Base-by-base conservation (phyloP, 2,888 invertebrate genomes). In the Allygus modestus region DNA sequence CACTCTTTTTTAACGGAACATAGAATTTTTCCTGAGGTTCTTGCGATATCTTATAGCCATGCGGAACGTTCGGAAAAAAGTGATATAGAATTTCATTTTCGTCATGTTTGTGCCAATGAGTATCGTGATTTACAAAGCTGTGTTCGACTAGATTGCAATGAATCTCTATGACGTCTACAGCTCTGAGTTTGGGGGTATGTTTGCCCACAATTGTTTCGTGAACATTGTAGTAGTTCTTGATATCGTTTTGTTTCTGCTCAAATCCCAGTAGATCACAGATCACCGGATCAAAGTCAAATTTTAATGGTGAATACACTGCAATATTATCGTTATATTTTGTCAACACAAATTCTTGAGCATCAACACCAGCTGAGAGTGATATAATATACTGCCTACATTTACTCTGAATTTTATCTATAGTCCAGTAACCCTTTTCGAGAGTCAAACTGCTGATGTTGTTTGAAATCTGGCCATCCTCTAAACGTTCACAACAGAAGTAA, bases 41-140 rank as follows among this genome's bases (percentile, higher is more conserved):
- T 75, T 37, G 15, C 17, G 75, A 75, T 37, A 75, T 75, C 17
- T 75, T 75, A 11, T 37, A 20, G 0, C 75, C 75, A 75, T 75
- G 26, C 31, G 20, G 41, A 43, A 37, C 37, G 23, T 75, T 37
- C 1, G 37, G 75, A 37, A 23, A 75, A 26, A 75, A 75, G 15
- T 1, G 9, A 15, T 75, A 75, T 15, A 75, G n/a, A 37, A 75
- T 5, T 37, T 75, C 75, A 23, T 2, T 20, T 75, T 75, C 75
- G 26, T 31, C 33, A 37, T 75, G 75, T 75, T 75, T 75, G 41
- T 75, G 75, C 12, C 5, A 37, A 11, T 75, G 41, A 33, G 11
- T 75, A 23, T 75, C 75, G 37, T 75, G 75, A 26, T 75, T 75
- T 37, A 23, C 20, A 37, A 75, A 11, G 15, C 75, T 75, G 26